Base-by-base conservation (phyloP, 2,797 vertebrate species). In the Chelidonichthys spinosus region DNA sequence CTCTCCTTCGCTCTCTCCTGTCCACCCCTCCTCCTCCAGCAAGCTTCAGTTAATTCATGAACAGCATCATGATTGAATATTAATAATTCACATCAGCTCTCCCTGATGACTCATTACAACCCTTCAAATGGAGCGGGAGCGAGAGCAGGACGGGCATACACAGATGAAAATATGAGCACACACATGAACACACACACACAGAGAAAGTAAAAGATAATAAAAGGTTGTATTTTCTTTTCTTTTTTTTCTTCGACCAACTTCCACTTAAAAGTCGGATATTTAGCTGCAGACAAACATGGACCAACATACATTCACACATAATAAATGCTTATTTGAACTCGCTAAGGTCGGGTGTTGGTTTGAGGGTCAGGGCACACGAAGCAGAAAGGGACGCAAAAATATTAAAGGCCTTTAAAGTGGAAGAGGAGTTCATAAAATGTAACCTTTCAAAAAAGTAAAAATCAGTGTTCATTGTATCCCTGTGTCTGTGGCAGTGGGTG, bases 31-130 rank as follows among this genome's bases (percentile, higher is more conserved):
- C 85, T 81, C 67, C 84, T 82, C 65, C 72, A 76, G 74, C 11
- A 5, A 25, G 74, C 85, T 84, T 87, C 85, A 83, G 91, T 90
- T 94, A 92, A 93, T 94, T 92, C 87, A 90, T 91, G 89, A 90
- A 87, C 84, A 89, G 87, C 85, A 85, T 92, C 90, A 85, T 94
- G 92, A 94, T 93, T 93, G 91, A 93, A 92, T 91, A 91, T 94
- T 94, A 94, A 94, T 95, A 93, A 94, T 95, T 93, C 91, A 93
- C 91, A 91, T 91, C 90, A 92, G 88, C 91, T 91, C 91, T 92
- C 93, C 93, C 92, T 87, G 77, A 93, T 94, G 93, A 93, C 91
- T 94, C 93, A 93, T 94, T 94, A 94, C 89, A 87, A 89, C 75
- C 84, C 83, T 86, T 89, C 81, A 78, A 72, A 83, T 77, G 69